Evolutionary conservation across 2,888 invertebrate genomes (phyloP), one percentile per base, ranked within the genome.

Genomic region (Limenitis camilla): DNA sequence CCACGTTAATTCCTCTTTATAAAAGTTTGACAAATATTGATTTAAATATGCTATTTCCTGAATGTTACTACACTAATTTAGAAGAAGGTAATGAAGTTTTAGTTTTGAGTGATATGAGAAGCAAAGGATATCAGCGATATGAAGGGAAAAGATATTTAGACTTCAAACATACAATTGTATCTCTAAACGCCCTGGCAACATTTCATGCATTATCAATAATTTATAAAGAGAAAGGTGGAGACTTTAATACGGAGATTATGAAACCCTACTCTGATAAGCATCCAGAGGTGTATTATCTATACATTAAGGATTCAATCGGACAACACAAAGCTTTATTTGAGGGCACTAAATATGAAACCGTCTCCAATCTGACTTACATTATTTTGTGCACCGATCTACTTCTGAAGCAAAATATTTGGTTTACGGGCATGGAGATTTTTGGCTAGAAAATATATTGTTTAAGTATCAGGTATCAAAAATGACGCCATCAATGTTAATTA

Each of bases 401-500:
- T 48, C 44, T 2, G 47, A 59, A 40, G 54, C 48, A 11, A 60
- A 49, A 40, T 50, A 50, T 40, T 36, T 64, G 10, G 31, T 64
- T 4, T 60, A 55, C 39, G 62, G 62, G 2, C 62, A 62, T 44
- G 61, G 62, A n/a, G 64, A 63, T 39, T 57, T 52, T 39, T 62
- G 60, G 62, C 61, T 49, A 45, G 63, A 60, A 52, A 64, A 63
- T 51, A 51, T 62, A 40, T 35, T 64, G 29, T 61, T 56, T 40
- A 60, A 59, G 42, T 63, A 64, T 44, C 38, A 61, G 49, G 64
- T 63, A 49, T 55, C 55, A 19, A 10, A 30, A 33, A 7, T 40
- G 30, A 7, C 39, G 5, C 7, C 28, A 7, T 6, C 36, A n/a
- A 31, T n/a, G n/a, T n/a, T 30, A 43, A 30, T 31, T 29, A 31